Base-by-base conservation (phyloP, 2,113 vertebrate genomes). In the Patagioenas fasciata region DNA sequence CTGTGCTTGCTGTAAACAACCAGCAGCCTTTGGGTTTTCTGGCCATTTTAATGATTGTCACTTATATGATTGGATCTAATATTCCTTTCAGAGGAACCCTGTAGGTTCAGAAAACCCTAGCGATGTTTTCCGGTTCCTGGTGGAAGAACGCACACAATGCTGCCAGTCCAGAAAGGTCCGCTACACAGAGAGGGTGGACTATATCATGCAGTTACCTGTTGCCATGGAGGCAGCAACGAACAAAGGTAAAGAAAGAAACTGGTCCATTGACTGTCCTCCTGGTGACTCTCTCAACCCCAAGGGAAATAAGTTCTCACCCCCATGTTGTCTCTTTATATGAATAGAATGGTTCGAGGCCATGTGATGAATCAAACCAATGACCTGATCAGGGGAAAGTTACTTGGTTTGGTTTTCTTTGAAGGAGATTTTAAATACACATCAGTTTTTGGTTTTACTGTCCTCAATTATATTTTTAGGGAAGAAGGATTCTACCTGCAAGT, bases 101-200 rank as follows among this genome's bases (percentile, higher is more conserved):
- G 98, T 98, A 21, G 99, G 99, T 58, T 98, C 98, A 1, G 99
- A 99, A 97, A 99, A 99, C 85, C 99, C 99, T 34, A 99, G 99
- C 2, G 99, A 99, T 5, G 99, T 98, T 61, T 99, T 99, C 93
- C 98, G 99, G 36, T 99, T 99, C 98, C 97, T 99, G 96, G 99
- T 99, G 95, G 99, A 99, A 97, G 99, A 99, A 86, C 98, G 99
- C 25, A 97, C 98, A 10, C 99, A 99, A 95, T 99, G 99, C 97
- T 99, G 99, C 96, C 99, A 99, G 98, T 98, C 98, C 51, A 97
- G 99, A 26, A 99, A 99, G 90, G 99, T 99, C 72, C 99, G 99
- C 81, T 99, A 99, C 97, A 97, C 97, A 0, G 98, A 99, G 94
- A 98, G 99, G 91, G 99, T 99, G 24, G 99, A 99, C 95, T 99